Conservation (phyloP, 2,113 vertebrate genomes). For the Trichechus manatus region DNA sequence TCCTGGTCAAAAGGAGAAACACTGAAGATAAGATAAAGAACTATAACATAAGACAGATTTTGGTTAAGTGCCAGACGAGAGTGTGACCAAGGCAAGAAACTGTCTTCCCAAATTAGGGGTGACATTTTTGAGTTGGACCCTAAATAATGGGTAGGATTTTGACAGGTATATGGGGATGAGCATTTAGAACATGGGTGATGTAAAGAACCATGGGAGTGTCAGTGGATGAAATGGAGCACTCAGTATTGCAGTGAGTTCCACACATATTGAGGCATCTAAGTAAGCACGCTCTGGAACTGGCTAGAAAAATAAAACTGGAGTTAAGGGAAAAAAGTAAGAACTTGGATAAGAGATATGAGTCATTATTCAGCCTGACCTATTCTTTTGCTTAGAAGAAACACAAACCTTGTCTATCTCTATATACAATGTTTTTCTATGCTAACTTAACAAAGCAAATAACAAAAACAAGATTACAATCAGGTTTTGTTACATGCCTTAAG, state of each 20-base stretch:
- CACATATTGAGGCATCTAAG: not conserved
- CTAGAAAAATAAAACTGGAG: not conserved
- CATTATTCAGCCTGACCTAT: not conserved
- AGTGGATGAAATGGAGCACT: not conserved
- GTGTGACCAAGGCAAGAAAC: not conserved
- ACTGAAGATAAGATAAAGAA: not conserved
- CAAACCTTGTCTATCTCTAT: not conserved
- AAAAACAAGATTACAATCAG: not conserved
- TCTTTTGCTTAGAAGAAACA: slow-evolving; percentile 21
- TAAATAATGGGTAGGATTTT: not conserved
- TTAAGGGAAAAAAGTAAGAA: not conserved
- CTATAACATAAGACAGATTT: not conserved
- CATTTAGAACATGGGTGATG: not conserved
- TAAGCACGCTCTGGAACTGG: not conserved
- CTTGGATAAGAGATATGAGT: not conserved
- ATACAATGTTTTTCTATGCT: not conserved
- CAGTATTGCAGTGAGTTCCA: no score
- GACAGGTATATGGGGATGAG: not conserved
- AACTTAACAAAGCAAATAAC: not conserved
- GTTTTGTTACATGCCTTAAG: not conserved
- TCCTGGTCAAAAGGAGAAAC: not conserved
- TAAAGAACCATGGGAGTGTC: not conserved
- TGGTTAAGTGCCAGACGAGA: not conserved
- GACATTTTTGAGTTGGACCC: not conserved
- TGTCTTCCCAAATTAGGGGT: not conserved